Evolutionary conservation across 2,797 vertebrate genomes (phyloP).

Genomic region (Lacerta bilineata): DNA sequence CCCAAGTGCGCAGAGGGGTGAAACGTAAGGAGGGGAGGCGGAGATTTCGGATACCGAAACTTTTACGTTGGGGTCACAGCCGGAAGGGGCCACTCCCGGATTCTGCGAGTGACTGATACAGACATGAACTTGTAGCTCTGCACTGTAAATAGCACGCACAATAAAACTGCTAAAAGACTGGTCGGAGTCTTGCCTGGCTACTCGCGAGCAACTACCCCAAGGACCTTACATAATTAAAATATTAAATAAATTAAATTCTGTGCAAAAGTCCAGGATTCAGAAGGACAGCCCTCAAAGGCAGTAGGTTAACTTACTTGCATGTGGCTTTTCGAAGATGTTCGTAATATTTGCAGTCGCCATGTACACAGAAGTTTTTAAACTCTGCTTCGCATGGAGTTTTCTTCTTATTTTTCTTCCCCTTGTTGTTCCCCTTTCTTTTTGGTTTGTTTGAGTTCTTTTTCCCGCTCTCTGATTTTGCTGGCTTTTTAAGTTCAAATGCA

Average conservation of each 20-base stretch:
- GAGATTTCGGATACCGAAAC: too few species aligned
- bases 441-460: conserved; percentile 74
- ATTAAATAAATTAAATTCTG: neutral
- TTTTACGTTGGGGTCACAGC: too few species aligned
- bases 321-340: conserved; percentile 71
- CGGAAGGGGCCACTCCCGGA: too few species aligned
- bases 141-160: too few species aligned
- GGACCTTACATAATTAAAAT: too few species aligned
- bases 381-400: conserved; percentile 81
- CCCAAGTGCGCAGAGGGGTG: too few species aligned
- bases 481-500: conserved; percentile 77
- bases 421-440: conserved; percentile 76
- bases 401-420: conserved; percentile 76
- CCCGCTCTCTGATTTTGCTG: conserved; percentile 69
- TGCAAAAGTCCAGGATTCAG: neutral
- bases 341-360: conserved; percentile 81
- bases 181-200: too few species aligned
- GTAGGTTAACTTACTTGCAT: conserved; percentile 80
- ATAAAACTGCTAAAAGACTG: too few species aligned
- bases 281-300: neutral
- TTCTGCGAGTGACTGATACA: too few species aligned
- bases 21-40: too few species aligned
- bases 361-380: conserved; percentile 84
- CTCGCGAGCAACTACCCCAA: too few species aligned
- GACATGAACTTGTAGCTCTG: too few species aligned